phyloP scores from a whole-genome alignment of 2,888 invertebrate species.

The Andricus quercusramuli region DNA sequence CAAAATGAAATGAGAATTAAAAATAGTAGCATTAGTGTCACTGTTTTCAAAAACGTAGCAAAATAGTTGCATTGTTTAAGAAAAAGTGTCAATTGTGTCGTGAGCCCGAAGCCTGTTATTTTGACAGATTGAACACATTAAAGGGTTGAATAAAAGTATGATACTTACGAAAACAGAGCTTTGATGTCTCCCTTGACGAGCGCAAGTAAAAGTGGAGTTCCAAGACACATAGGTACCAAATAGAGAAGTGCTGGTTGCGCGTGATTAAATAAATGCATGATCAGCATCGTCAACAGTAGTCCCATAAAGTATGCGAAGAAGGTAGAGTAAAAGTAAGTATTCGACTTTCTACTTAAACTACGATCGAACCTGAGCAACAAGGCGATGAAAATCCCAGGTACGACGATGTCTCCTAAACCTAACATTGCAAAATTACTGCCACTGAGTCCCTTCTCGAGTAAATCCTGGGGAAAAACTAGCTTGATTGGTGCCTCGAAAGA shows the following conservation, averaged over 20 bases:
- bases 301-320: constrained; percentile 96
- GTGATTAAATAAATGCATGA: constrained; percentile 99
- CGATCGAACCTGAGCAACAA: constrained; percentile 96
- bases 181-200: constrained; percentile 93
- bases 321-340: constrained; percentile 93
- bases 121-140: too few relatives aligned
- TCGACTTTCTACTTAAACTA: constrained; percentile 89
- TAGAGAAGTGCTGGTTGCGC: constrained; percentile 99
- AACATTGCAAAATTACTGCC: constrained; percentile 99
- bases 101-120: too few relatives aligned
- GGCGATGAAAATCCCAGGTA: constrained; percentile 99
- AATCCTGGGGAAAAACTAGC: constrained; percentile 98
- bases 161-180: constrained; percentile 91
- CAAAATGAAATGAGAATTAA: too few relatives aligned
- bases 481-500: constrained; percentile 99
- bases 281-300: constrained; percentile 94
- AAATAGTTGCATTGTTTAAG: too few relatives aligned
- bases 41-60: too few relatives aligned
- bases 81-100: too few relatives aligned
- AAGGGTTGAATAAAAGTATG: background rate
- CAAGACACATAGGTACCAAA: constrained; percentile 97
- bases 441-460: constrained; percentile 93
- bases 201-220: constrained; percentile 93
- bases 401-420: constrained; percentile 99
- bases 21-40: too few relatives aligned